A percentile compares a stretch with the other conserved stretches of the same genome.
Conservation (phyloP, 1,140 invertebrate genomes). For the Apis cerana region DNA sequence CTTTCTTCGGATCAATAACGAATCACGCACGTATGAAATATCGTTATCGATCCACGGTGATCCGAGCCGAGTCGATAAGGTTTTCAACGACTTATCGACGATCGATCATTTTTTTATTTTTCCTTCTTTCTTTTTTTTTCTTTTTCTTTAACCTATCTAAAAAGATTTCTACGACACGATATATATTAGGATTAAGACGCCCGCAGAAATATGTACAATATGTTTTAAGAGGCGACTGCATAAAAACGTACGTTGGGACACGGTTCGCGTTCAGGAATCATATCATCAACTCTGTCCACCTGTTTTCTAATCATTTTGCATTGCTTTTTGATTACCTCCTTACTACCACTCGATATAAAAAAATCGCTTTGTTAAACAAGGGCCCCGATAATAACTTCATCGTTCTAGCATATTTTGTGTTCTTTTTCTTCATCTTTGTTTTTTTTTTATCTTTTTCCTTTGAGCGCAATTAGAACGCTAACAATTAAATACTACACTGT, state of each 20-base stretch:
- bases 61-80: constrained; percentile 35
- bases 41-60: constrained; percentile 14
- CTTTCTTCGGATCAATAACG: constrained; percentile 2
- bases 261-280: constrained; percentile 39
- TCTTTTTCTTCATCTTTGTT: background rate
- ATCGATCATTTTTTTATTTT: constrained; percentile 33
- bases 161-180: constrained; percentile 51
- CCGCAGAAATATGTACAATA: constrained; percentile 49
- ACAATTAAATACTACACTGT: constrained; percentile 29
- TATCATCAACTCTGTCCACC: constrained; percentile 4
- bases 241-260: constrained; percentile 42
- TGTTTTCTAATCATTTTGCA: background rate
- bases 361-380: constrained; percentile 23
- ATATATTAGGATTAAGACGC: constrained; percentile 46
- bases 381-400: constrained; percentile 11
- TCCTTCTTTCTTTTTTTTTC: background rate
- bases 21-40: background rate
- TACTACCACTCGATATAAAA: constrained; percentile 13
- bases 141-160: constrained; percentile 41
- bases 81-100: constrained; percentile 27
- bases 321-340: constrained; percentile 31
- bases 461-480: constrained; percentile 12
- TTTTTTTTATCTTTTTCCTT: background rate
- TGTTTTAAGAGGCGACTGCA: constrained; percentile 41
- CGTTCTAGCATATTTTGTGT: background rate